phyloP scores from a whole-genome alignment of 2,797 vertebrate genomes.

The Heliangelus exortis region DNA sequence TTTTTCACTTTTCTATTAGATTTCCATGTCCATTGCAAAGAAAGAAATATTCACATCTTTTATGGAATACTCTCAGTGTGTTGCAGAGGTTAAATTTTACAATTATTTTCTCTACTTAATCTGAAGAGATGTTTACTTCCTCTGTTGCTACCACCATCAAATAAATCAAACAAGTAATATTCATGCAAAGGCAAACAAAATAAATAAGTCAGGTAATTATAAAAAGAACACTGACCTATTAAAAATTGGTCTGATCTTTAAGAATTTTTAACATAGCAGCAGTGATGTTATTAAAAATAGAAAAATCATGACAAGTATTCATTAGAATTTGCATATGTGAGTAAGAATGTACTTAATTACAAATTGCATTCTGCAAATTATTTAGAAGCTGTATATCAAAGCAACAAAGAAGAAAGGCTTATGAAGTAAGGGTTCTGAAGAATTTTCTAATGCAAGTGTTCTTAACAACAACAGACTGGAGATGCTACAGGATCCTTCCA shows the following conservation, averaged over 20 bases:
- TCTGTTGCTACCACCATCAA: slow-evolving; percentile 1
- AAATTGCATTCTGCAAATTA: slow-evolving; percentile 70
- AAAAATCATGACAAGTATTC: slow-evolving; percentile 71
- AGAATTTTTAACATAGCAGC: slow-evolving; percentile 61
- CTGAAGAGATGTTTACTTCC: slow-evolving; percentile 30
- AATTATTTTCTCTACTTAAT: slow-evolving; percentile 26
- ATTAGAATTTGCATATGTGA: slow-evolving; percentile 77
- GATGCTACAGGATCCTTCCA: not conserved
- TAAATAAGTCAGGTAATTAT: slow-evolving; percentile 68
- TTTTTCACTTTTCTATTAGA: not conserved
- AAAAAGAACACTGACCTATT: slow-evolving; percentile 72
- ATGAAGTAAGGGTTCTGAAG: slow-evolving; percentile 7
- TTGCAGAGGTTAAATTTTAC: slow-evolving; percentile 11
- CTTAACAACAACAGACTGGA: not conserved
- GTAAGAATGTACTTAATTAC: slow-evolving; percentile 74
- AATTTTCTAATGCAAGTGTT: slow-evolving; percentile 33
- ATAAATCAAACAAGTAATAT: slow-evolving; percentile 59
- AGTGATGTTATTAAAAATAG: slow-evolving; percentile 73
- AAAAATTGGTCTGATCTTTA: slow-evolving; percentile 75
- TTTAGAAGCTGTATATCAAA: slow-evolving; percentile 73
- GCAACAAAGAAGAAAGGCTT: slow-evolving; percentile 58
- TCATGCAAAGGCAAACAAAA: slow-evolving; percentile 64
- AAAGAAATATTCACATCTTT: not conserved
- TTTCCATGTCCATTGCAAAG: not conserved
- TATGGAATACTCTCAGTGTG: not conserved